Base-by-base conservation (phyloP, 2,888 invertebrate genomes). In the Drosophila diplacantha region DNA sequence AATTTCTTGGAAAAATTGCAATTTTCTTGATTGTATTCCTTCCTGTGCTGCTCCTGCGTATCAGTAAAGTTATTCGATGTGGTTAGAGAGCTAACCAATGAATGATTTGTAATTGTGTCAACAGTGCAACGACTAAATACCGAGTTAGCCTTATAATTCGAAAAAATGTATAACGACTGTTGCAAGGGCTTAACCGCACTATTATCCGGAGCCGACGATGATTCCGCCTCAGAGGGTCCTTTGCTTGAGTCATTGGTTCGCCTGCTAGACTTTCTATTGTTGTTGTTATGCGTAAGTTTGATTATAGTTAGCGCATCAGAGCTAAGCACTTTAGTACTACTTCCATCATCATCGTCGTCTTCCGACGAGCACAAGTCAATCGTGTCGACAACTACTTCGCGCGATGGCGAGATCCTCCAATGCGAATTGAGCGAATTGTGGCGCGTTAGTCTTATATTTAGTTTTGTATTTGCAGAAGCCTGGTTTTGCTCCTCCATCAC, bases 361-460 rank as follows among this genome's bases (percentile, higher is more conserved):
- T 92, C 93, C 2, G 93, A 90, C 8, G 90, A 92, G 86, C 93
- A 93, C 83, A 93, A 89, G 85, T 93, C 92, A 74, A 93, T 92
- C 84, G 91, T 91, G 71, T 89, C 89, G 81, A 91, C 90, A 88
- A 88, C 82, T 31, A 86, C 84, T 69, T 87, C 86, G n/a, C 70
- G 79, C 20, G 87, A 79, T 14, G 87, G 84, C 12, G 87, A 86
- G 67, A 87, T 87, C 66, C 87, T 85, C 87, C 87, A 87, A 66
- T 85, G 86, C 37, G 86, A 85, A 62, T 85, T 86, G 20, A 81
- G 77, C 34, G 86, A 81, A 66, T 83, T 82, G 62, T 87, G 86
- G 52, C 87, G 86, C 53, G 86, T 87, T 55, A 87, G 72, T 75
- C 87, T 87, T 56, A 87, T 87, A 69, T 86, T 87, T 31, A 86